These are phyloP conservation scores for Neotoxoptera formosana DNA, from an alignment of 1,140 invertebrate species.

Conservation along the genomic window DNA sequence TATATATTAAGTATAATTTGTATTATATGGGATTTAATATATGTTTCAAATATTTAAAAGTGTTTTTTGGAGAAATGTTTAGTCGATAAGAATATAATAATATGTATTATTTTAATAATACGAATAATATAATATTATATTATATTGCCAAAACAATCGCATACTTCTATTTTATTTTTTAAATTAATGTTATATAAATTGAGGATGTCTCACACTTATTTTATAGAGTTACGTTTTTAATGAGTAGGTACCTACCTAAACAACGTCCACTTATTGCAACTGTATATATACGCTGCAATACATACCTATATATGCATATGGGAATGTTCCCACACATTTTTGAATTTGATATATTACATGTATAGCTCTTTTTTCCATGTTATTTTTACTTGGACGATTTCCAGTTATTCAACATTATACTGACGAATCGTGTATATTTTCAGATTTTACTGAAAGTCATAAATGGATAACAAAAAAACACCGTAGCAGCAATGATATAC, in stretches of 20 bases:
- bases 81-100: neutral
- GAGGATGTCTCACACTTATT: neutral
- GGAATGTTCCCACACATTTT: conserved; percentile 46
- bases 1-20: neutral
- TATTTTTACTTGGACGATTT: conserved; percentile 42
- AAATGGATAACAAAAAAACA: conserved; percentile 17
- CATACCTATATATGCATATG: neutral
- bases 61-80: neutral
- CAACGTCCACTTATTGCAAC: neutral
- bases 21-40: neutral
- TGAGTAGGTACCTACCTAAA: neutral
- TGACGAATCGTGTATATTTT: conserved; percentile 43
- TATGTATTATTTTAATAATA: no score
- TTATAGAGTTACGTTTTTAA: conserved; percentile 26
- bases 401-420: conserved; percentile 41
- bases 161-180: conserved; percentile 14
- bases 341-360: conserved; percentile 21
- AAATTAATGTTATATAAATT: conserved; percentile 35
- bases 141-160: neutral
- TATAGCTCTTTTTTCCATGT: conserved; percentile 6
- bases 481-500: conserved; percentile 61
- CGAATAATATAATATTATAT: no score
- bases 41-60: neutral
- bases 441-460: conserved; percentile 36
- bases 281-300: conserved; percentile 12